Evolutionary conservation across 1,140 invertebrate genomes (phyloP), one percentile per base, ranked within the genome.

Genomic region (Drosophila lacertosa): DNA sequence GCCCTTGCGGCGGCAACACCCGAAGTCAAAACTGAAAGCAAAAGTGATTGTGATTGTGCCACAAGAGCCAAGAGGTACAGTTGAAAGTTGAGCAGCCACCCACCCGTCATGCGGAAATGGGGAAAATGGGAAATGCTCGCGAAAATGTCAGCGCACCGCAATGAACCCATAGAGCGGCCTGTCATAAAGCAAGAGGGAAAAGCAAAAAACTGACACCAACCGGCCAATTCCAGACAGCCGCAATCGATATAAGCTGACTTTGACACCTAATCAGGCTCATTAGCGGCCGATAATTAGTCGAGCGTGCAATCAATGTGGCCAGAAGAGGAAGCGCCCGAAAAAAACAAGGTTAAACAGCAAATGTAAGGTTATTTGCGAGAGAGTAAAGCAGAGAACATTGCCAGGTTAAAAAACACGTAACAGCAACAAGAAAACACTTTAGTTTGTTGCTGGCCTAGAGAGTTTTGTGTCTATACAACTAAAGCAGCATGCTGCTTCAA

Each of bases 31-130:
- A 75, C 86, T 84, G 83, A 88, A 88, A 88, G 82, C 82, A 88
- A 88, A 88, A 88, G 82, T 88, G 82, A 88, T 88, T 88, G 82
- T 88, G 77, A 77, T 73, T 80, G 67, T 76, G 42, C 42, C 62
- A 44, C 24, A 66, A 58, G 39, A 63, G 59, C 50, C 63, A 64
- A 80, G 79, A 80, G 81, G 81, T 81, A 69, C 75, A 65, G 67
- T 70, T 70, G 80, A 84, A 84, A 84, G 80, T 84, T 76, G 68
- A 72, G 70, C 42, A 60, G n/a, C 32, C 20, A 18, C 35, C 33
- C 33, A 15, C 22, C 76, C 68, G 51, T 42, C 71, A 86, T 69
- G 67, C 77, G 81, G 77, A 71, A 71, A 47, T 64, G 58, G 29
- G 29, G 50, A 13, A 54, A 66, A 29, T 16, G 33, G 22, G 7